Evolutionary conservation across 2,113 vertebrate species (phyloP), one percentile per base, ranked within the genome.

Genomic region (Pogonocichla stellata): DNA sequence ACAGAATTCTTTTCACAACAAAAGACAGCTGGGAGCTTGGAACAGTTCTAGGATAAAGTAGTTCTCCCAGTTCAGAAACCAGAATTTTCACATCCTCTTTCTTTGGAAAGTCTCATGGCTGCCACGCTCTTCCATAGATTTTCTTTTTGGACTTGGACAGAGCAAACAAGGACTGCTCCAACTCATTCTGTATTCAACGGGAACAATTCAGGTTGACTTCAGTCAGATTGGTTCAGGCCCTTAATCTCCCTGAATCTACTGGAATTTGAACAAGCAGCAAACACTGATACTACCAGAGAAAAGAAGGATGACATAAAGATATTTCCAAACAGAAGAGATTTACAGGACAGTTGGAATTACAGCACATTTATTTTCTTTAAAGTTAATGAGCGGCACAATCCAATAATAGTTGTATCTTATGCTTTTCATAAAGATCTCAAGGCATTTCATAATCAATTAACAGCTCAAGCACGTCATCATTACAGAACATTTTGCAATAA

Each of bases 401-500:
- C 93, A 89, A 94, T 94, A 96, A 96, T 94, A 97, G 92, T 86
- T 92, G 58, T 95, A 83, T 84, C 53, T 94, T 94, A 51, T 14
- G 72, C 90, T 90, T 96, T 93, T 96, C 95, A 91, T 97, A 95
- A 97, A 96, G 90, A 86, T 96, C 80, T 97, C 90, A 94, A 94
- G 86, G 77, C 86, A 95, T 95, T 97, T 98, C 90, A 96, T 77
- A 96, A 95, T 96, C 94, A 97, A 94, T 97, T 96, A 98, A 86
- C 86, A 91, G 91, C 81, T 94, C 85, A 94, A 91, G 81, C 80
- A 91, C 31, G 31, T 95, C 93, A 95, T 96, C 92, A 94, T 96
- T 86, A 92, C 42, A 64, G 91, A 90, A 86, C 66, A 79, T 92
- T 96, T 97, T 96, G 84, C 87, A 93, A 88, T 94, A 95, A 91